Base-by-base conservation (phyloP, 2,888 invertebrate species). In the Fragum whitleyi region DNA sequence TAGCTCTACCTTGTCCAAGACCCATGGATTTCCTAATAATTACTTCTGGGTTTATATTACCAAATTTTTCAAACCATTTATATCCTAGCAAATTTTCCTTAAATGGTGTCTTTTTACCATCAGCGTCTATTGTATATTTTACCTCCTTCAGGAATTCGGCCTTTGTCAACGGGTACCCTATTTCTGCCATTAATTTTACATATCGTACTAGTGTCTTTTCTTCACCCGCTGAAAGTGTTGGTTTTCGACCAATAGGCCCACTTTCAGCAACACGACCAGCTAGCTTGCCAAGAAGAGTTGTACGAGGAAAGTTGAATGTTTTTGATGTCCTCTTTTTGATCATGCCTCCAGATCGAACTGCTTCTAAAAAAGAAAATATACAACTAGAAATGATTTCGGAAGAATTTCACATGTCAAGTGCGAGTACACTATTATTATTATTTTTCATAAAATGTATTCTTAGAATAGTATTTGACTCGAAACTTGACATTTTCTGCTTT, bases 41-140 rank as follows among this genome's bases (percentile, higher is more conserved):
- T 16, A 47, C 2, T 2, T 9, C n/a, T 2, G 72, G 73, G n/a
- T 76, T 39, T 0, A 69, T 14, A 29, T 39, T 72, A 21, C 16
- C 1, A 23, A 76, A 76, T 1, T 2, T 16, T 14, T 47, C 19
- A 32, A 55, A 68, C 80, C 76, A 76, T 6, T 59, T 9, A 0
- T 55, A 19, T 0, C 76, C 76, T 57, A 75, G 80, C 1, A 68
- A 26, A n/a, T 76, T 80, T 23, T 79, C 21, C n/a, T 71, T 76
- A 29, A 80, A 80, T 3, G 70, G 73, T 11, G 47, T 47, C 2
- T 47, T 3, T 5, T 16, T 5, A 9, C 47, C 47, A 47, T 47
- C 47, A 47, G 68, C 73, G 29, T 80, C 77, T 16, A 80, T 23
- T 19, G 69, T 28, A 9, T 39, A 11, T 53, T 76, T 80, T 0